These are phyloP conservation scores for Leguminivora glycinivorella DNA, from an alignment of 1,140 invertebrate genomes.

Conservation along the genomic window DNA sequence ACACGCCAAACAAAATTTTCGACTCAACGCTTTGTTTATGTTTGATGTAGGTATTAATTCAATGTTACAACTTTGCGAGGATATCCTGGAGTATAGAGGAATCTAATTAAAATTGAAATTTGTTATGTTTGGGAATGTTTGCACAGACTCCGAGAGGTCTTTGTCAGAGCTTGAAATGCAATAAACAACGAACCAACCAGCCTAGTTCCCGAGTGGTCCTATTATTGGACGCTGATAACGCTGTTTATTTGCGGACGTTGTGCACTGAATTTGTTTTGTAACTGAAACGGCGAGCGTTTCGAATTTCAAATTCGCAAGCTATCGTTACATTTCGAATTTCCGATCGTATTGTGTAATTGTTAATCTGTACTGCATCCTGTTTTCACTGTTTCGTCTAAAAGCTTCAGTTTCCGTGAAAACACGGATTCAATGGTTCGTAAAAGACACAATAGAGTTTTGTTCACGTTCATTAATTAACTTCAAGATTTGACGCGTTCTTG, in stretches of 20 bases:
- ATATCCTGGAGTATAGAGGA: background rate
- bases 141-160: background rate
- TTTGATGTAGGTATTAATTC: constrained; percentile 20
- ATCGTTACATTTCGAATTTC: constrained; percentile 13
- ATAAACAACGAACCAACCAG: background rate
- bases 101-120: constrained; percentile 25
- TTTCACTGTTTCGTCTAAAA: constrained; percentile 5
- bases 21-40: constrained; percentile 17
- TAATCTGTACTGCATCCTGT: constrained; percentile 8
- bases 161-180: constrained; percentile 4
- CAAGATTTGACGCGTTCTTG: constrained; percentile 36
- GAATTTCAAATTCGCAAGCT: constrained; percentile 8
- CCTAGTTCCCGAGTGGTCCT: constrained; percentile 1
- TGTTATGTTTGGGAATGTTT: background rate
- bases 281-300: constrained; percentile 5
- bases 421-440: constrained; percentile 29
- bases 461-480: constrained; percentile 46
- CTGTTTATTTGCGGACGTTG: constrained; percentile 7
- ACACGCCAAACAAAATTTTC: constrained; percentile 22
- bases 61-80: constrained; percentile 19
- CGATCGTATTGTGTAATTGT: constrained; percentile 18
- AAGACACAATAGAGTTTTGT: constrained; percentile 26
- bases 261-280: constrained; percentile 18
- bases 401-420: background rate
- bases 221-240: constrained; percentile 25